phyloP scores from a whole-genome alignment of 2,797 vertebrate species.

The Urophycis tenuis region DNA sequence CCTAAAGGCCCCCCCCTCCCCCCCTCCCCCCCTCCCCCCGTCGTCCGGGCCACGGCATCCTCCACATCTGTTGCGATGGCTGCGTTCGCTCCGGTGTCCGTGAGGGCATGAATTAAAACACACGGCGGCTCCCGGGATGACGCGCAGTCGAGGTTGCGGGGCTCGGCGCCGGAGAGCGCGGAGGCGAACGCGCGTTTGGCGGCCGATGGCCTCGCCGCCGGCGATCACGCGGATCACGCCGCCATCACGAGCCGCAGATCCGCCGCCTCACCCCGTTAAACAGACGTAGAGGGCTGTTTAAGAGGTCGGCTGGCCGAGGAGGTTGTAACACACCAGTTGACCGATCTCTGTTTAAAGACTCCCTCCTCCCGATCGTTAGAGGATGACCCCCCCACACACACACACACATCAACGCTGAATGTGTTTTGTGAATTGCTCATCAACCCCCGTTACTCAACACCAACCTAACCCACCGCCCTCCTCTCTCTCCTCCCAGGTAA shows the following conservation, averaged over 20 bases:
- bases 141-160: neutral
- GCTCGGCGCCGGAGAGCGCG: no score
- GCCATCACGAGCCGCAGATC: neutral
- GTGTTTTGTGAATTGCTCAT: neutral
- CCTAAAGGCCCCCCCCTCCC: constrained; percentile 41
- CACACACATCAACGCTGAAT: neutral
- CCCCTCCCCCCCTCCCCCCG: no score
- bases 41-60: constrained; percentile 50
- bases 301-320: no score
- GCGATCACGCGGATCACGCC: neutral
- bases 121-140: constrained; percentile 58
- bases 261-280: neutral
- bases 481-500: constrained; percentile 57
- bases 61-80: constrained; percentile 63
- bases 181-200: no score
- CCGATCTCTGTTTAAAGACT: neutral
- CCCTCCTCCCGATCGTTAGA: no score
- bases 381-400: no score
- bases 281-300: no score
- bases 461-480: constrained; percentile 1
- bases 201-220: no score
- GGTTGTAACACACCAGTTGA: no score
- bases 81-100: constrained; percentile 73
- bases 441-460: neutral
- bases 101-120: constrained; percentile 65